Percentiles rank a stretch among this genome's conserved stretches.
Conservation (phyloP, 92 coral and sea anemone genomes). For the Virgularia gustaviana region DNA sequence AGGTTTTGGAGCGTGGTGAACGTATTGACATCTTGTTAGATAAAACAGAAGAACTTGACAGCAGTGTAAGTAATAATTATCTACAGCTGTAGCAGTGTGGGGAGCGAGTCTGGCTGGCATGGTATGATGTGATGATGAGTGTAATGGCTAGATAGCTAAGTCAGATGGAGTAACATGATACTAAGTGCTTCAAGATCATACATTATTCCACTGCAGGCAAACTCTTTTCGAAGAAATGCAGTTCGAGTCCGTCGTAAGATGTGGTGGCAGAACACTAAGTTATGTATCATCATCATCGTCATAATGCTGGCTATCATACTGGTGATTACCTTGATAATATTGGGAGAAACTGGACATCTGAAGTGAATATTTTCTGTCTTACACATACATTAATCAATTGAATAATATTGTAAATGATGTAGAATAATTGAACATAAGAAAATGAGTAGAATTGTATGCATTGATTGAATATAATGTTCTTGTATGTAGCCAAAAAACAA, state of each 20-base stretch:
- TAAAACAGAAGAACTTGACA: slow-evolving; percentile 81
- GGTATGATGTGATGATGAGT: too few relatives aligned
- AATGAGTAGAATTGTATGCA: too few relatives aligned
- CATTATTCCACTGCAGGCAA: slow-evolving; percentile 50
- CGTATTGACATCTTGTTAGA: slow-evolving; percentile 81
- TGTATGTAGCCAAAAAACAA: too few relatives aligned
- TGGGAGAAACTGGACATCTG: slow-evolving; percentile 63
- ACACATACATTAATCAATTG: too few relatives aligned
- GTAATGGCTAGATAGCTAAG: background rate
- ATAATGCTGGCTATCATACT: slow-evolving; percentile 52
- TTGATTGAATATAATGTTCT: too few relatives aligned
- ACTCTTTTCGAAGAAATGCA: slow-evolving; percentile 73
- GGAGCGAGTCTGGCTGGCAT: too few relatives aligned
- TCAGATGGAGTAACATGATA: background rate
- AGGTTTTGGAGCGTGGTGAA: slow-evolving; percentile 95
- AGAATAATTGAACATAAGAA: too few relatives aligned
- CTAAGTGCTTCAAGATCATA: background rate
- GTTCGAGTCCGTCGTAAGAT: slow-evolving; percentile 59
- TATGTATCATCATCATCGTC: slow-evolving; percentile 62
- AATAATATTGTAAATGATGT: too few relatives aligned
- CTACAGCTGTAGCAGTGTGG: too few relatives aligned
- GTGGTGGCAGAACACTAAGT: slow-evolving; percentile 96
- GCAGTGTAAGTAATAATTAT: slow-evolving; percentile 85
- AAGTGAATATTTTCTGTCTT: background rate
- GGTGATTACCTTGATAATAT: slow-evolving; percentile 51